Evolutionary conservation across 2,113 vertebrate genomes (phyloP).

Genomic region (Pituophis catenifer): DNA sequence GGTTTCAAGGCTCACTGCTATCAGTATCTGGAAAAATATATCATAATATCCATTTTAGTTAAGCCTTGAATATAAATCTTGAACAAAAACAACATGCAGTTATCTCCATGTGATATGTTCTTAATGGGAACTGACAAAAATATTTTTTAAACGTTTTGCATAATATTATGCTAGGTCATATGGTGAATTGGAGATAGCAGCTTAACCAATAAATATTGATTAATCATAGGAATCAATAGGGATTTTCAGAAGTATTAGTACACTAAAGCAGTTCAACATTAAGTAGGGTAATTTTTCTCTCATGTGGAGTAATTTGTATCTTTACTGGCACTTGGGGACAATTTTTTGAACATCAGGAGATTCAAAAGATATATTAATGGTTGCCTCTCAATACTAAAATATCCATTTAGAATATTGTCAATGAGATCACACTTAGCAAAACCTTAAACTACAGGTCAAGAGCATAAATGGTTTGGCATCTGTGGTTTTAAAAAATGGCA

Average conservation of each 20-base stretch:
- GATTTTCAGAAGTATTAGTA: background rate
- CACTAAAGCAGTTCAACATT: background rate
- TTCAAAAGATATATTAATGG: background rate
- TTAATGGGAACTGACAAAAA: background rate
- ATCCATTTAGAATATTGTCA: background rate
- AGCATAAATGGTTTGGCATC: background rate
- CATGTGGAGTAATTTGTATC: background rate
- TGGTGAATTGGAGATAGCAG: background rate
- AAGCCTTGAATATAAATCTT: background rate
- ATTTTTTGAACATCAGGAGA: background rate
- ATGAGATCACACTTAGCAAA: background rate
- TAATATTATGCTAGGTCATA: background rate
- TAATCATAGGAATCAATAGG: background rate
- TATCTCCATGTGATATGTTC: background rate
- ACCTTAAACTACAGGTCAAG: background rate
- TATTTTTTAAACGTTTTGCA: background rate
- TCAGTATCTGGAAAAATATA: background rate
- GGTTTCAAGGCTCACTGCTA: background rate
- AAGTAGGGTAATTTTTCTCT: background rate
- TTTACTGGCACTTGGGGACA: background rate
- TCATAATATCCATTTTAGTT: background rate
- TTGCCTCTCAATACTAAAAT: background rate
- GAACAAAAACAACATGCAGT: background rate
- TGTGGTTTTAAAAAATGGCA: background rate
- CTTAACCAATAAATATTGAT: background rate